phyloP scores from a whole-genome alignment of 2,797 vertebrate genomes.

The Pangasius djambal region DNA sequence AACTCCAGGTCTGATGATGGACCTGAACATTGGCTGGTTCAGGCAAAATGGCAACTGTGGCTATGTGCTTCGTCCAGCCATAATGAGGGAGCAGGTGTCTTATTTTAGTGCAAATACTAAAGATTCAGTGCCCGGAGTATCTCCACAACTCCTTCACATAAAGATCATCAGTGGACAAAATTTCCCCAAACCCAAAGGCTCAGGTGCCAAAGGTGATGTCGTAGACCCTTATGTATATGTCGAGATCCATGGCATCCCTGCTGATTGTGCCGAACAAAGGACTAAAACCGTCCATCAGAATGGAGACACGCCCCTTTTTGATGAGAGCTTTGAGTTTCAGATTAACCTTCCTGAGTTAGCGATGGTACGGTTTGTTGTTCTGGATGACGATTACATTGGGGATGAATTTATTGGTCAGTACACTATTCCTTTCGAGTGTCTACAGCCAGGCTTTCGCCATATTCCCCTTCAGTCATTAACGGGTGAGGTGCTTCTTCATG shows the following conservation, averaged over 20 bases:
- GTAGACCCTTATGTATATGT: constrained; percentile 97
- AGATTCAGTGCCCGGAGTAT: constrained; percentile 96
- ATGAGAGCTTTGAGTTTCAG: constrained; percentile 98
- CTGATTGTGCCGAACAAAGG: constrained; percentile 95
- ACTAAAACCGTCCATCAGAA: constrained; percentile 97
- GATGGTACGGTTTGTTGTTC: constrained; percentile 96
- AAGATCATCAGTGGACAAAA: constrained; percentile 99
- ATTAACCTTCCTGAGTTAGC: constrained; percentile 96
- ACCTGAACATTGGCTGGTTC: constrained; percentile 98
- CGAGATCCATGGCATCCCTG: constrained; percentile 97
- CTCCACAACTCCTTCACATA: constrained; percentile 95
- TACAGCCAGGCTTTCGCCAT: constrained; percentile 95
- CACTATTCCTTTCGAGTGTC: constrained; percentile 97
- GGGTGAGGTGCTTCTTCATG: constrained; percentile 88
- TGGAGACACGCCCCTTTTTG: constrained; percentile 94
- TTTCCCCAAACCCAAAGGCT: constrained; percentile 98
- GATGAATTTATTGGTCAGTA: constrained; percentile 98
- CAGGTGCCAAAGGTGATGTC: constrained; percentile 95
- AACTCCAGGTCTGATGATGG: constrained; percentile 98
- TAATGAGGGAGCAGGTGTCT: constrained; percentile 97
- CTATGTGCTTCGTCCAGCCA: constrained; percentile 92
- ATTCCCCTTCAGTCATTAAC: constrained; percentile 94
- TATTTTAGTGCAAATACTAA: constrained; percentile 99
- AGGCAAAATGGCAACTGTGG: constrained; percentile 96
- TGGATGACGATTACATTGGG: constrained; percentile 97